Conservation (phyloP, 2,113 vertebrate genomes). For the Gambusia affinis region DNA sequence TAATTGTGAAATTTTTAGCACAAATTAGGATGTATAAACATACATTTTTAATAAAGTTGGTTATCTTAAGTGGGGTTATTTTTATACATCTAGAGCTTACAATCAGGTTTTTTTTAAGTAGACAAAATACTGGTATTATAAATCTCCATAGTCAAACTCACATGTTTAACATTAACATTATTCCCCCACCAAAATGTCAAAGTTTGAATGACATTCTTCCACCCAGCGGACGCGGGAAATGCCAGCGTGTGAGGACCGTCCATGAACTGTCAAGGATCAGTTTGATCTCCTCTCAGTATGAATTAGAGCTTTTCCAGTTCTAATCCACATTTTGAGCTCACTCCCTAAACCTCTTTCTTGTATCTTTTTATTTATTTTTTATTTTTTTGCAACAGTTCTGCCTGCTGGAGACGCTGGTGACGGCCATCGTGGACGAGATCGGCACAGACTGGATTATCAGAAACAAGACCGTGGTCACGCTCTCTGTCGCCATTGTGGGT, state of each 20-base stretch:
- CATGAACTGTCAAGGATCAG: background rate
- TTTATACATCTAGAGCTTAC: no score
- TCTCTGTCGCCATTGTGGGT: slow-evolving; percentile 88
- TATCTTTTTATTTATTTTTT: background rate
- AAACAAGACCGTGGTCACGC: slow-evolving; percentile 89
- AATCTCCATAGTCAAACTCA: background rate
- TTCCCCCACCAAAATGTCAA: background rate
- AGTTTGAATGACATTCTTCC: background rate
- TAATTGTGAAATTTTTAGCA: background rate
- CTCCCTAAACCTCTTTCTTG: background rate
- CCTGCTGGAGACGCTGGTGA: slow-evolving; percentile 95
- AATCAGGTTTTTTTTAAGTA: no score
- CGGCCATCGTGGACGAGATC: slow-evolving; percentile 95
- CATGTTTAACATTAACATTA: background rate
- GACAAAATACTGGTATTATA: no score
- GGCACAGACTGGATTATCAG: slow-evolving; percentile 96
- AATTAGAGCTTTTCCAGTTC: background rate
- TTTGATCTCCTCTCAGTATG: background rate
- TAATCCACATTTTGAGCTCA: background rate
- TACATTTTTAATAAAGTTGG: background rate
- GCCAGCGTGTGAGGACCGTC: background rate
- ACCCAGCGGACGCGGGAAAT: background rate
- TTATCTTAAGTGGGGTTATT: no score
- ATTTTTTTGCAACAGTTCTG: slow-evolving; percentile 83
- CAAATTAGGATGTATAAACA: background rate